phyloP scores from a whole-genome alignment of 2,888 invertebrate genomes.

The Troides aeacus region DNA sequence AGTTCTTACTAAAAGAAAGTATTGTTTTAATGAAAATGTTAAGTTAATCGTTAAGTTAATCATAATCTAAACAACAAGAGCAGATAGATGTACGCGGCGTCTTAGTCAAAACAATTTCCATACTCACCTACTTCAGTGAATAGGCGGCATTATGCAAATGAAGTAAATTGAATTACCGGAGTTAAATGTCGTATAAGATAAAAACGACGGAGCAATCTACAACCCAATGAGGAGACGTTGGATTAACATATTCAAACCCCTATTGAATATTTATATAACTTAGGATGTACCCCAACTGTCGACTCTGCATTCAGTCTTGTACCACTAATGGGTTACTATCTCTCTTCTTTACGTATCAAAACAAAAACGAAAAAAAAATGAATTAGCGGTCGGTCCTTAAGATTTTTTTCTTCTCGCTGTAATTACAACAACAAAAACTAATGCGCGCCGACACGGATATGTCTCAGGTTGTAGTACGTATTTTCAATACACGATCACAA shows the following conservation, averaged over 20 bases:
- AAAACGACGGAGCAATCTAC: conserved; percentile 79
- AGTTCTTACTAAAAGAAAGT: no score
- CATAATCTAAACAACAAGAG: conserved; percentile 32
- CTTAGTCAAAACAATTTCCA: conserved; percentile 58
- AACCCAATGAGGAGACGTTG: conserved; percentile 75
- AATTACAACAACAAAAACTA: conserved; percentile 29
- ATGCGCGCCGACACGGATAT: conserved; percentile 25
- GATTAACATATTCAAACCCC: conserved; percentile 78
- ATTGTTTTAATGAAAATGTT: background rate
- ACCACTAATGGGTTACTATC: conserved; percentile 71
- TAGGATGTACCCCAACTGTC: conserved; percentile 50
- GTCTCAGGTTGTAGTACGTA: conserved; percentile 5
- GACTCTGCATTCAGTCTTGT: conserved; percentile 67
- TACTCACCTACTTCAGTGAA: conserved; percentile 75
- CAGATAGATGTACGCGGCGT: conserved; percentile 34
- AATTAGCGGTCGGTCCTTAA: conserved; percentile 50
- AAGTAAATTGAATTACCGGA: conserved; percentile 79
- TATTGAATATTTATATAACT: conserved; percentile 78
- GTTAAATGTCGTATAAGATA: conserved; percentile 81
- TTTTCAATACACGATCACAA: background rate
- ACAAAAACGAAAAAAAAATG: conserved; percentile 54
- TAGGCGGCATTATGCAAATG: conserved; percentile 77
- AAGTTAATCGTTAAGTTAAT: conserved; percentile 22
- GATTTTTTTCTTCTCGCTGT: conserved; percentile 29
- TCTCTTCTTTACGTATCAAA: conserved; percentile 58